Evolutionary conservation across 1,140 invertebrate species (phyloP), one percentile per base, ranked within the genome.

Genomic region (Colletes gigas): DNA sequence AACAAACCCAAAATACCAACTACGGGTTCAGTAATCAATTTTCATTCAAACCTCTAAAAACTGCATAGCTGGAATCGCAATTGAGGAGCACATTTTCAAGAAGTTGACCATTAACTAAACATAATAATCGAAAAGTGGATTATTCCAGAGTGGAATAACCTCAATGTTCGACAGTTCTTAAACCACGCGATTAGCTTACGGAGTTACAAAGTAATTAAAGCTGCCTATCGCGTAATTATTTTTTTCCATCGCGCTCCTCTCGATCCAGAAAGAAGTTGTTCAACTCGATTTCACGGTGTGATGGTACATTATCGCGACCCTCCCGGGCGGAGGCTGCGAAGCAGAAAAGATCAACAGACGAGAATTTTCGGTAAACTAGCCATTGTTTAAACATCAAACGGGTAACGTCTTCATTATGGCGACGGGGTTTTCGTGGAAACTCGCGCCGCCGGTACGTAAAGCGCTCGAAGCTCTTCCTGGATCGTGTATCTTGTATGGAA

Each of bases 401-500:
- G 50, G 47, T 62, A 65, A 65, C 15, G 39, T 63, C 39, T 79
- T 66, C 77, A 55, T 79, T 73, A 57, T 65, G 68, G 41, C 65
- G 73, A 72, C 69, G 70, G 70, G 17, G 30, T 21, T 41, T 47
- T 15, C 15, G 1, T 47, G 8, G n/a, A 55, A 8, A 55, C 39
- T 47, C 69, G 21, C 7, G 41, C n/a, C 0, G 39, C 17, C 8
- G 30, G 7, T 3, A 5, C 15, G 17, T 15, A 41, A 15, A 30
- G n/a, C 55, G 57, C 30, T 73, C 39, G 41, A 12, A 67, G 70
- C 44, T 52, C 62, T 75, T 39, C 21, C 60, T 52, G 41, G 52
- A 50, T 67, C 41, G 57, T 39, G 63, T 50, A 80, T 17, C 62
- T 80, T 60, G 44, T 52, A 80, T 63, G 82, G 57, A 59, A 72